phyloP scores from a whole-genome alignment of 2,888 invertebrate genomes.

The Entomobrya multifasciata region DNA sequence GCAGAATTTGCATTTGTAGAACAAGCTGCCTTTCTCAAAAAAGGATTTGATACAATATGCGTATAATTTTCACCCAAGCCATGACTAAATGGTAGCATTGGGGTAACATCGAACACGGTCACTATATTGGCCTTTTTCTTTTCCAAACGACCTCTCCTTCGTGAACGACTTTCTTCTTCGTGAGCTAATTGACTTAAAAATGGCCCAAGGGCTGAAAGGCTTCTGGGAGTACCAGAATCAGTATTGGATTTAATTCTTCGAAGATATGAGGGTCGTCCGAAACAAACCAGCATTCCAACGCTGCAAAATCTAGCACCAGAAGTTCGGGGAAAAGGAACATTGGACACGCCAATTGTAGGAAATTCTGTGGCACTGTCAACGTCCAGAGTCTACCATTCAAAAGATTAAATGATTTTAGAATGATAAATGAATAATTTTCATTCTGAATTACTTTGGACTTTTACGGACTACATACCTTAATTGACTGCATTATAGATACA shows the following conservation, averaged over 20 bases:
- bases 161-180: conserved; percentile 67
- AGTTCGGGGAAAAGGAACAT: conserved; percentile 96
- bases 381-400: conserved; percentile 53
- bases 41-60: conserved; percentile 70
- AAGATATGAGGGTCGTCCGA: conserved; percentile 87
- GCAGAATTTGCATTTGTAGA: conserved; percentile 71
- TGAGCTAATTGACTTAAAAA: conserved; percentile 78
- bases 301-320: conserved; percentile 96
- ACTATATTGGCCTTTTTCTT: conserved; percentile 84
- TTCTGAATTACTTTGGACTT: too few species aligned
- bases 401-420: background rate
- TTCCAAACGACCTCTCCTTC: conserved; percentile 75
- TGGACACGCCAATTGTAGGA: conserved; percentile 83
- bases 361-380: conserved; percentile 72
- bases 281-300: conserved; percentile 91
- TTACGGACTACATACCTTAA: conserved; percentile 78
- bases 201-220: conserved; percentile 87
- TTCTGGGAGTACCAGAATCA: conserved; percentile 90
- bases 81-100: conserved; percentile 89
- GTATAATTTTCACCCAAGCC: conserved; percentile 91
- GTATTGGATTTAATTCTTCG: conserved; percentile 85
- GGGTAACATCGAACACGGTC: conserved; percentile 87
- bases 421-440: too few species aligned
- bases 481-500: conserved; percentile 75
- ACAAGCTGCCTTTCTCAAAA: conserved; percentile 67